phyloP scores from a whole-genome alignment of 2,113 vertebrate genomes.

The Eurypyga helias region DNA sequence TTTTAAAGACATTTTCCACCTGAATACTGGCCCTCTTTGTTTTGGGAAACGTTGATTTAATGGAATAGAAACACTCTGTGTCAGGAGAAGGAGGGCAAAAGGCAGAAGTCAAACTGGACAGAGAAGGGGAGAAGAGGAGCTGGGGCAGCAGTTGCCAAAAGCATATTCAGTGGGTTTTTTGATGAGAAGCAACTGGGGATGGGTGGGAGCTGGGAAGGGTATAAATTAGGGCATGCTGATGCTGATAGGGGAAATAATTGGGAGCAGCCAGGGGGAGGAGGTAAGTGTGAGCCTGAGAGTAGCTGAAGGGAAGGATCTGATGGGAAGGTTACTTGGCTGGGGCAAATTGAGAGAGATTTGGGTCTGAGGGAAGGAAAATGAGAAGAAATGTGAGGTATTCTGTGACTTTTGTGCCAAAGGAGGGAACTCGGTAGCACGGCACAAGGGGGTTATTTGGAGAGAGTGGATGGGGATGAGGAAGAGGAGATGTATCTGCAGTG shows the following conservation, averaged over 20 bases:
- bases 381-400: neutral
- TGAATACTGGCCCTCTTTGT: neutral
- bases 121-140: neutral
- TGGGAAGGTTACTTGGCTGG: neutral
- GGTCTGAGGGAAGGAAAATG: neutral
- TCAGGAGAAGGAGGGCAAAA: neutral
- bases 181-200: neutral
- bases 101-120: neutral
- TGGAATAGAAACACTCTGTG: neutral
- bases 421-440: neutral
- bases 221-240: neutral
- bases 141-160: neutral
- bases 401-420: neutral
- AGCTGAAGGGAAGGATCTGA: neutral
- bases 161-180: neutral
- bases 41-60: neutral
- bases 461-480: neutral
- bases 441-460: neutral
- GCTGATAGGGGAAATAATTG: neutral
- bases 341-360: neutral
- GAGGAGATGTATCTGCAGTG: neutral
- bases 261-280: neutral
- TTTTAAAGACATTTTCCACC: neutral
- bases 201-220: neutral
- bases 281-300: neutral